These are phyloP conservation scores for Zeus faber DNA, from an alignment of 2,113 vertebrate genomes.

Conservation along the genomic window DNA sequence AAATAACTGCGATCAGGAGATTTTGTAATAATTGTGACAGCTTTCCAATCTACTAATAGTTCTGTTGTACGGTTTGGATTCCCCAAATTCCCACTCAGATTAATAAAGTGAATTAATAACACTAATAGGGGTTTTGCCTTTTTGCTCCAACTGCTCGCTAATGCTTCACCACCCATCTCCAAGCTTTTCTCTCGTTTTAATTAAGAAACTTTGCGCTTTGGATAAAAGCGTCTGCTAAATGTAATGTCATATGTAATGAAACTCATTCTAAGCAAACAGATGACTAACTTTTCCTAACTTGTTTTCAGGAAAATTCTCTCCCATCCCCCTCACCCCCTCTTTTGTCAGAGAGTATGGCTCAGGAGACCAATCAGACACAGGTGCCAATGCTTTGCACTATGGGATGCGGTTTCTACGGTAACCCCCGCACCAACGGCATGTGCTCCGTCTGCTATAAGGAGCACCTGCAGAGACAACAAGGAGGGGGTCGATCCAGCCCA, in stretches of 20 bases:
- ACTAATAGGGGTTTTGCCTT: slow-evolving; percentile 7
- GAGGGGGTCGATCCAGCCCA: slow-evolving; percentile 82
- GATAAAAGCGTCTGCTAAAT: no score
- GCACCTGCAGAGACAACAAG: slow-evolving; percentile 87
- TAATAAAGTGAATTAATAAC: neutral
- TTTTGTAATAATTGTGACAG: no score
- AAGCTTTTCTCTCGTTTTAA: slow-evolving; percentile 39
- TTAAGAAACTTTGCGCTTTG: neutral
- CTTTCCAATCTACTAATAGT: no score
- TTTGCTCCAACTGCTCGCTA: slow-evolving; percentile 21
- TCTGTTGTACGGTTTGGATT: no score
- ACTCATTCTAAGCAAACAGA: slow-evolving; percentile 12
- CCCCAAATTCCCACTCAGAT: no score
- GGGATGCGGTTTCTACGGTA: slow-evolving; percentile 90
- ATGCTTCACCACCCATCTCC: slow-evolving; percentile 36
- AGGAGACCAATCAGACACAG: slow-evolving; percentile 90
- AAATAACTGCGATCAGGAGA: no score
- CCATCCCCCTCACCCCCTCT: slow-evolving; percentile 67
- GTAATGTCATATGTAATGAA: neutral
- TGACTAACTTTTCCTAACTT: slow-evolving; percentile 44
- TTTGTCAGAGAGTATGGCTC: slow-evolving; percentile 80
- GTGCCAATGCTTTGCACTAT: slow-evolving; percentile 88
- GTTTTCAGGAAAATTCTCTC: slow-evolving; percentile 71
- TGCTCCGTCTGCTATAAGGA: slow-evolving; percentile 92
- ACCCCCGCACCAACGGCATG: slow-evolving; percentile 89